Evolutionary conservation across 2,888 invertebrate species (phyloP).

Genomic region (Emmelina monodactyla): DNA sequence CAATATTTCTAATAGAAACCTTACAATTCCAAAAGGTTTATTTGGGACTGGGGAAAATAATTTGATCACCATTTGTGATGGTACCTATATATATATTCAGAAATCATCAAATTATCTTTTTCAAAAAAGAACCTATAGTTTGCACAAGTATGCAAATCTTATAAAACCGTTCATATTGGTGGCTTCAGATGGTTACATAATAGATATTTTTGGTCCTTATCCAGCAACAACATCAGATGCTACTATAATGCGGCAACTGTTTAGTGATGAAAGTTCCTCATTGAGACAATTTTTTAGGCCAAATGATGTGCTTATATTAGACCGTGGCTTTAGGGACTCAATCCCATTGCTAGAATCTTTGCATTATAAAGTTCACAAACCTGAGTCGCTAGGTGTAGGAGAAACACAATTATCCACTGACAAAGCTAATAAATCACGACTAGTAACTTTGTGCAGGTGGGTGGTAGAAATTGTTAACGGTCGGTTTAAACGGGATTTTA

Average conservation of each 20-base stretch:
- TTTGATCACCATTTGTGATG: conserved; percentile 10
- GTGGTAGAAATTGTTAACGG: conserved; percentile 5
- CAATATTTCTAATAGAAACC: too few species aligned
- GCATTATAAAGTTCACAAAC: conserved; percentile 1
- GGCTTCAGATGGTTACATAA: conserved; percentile 10
- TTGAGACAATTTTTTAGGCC: neutral
- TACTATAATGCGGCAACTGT: conserved; percentile 5
- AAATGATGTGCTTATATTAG: conserved; percentile 7
- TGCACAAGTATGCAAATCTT: conserved; percentile 13
- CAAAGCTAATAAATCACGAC: conserved; percentile 1
- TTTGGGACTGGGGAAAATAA: neutral
- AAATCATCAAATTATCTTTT: conserved; percentile 12
- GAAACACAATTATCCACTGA: conserved; percentile 3
- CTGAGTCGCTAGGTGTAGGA: neutral
- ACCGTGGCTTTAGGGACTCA: conserved; percentile 5
- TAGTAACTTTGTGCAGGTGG: conserved; percentile 10
- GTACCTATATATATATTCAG: conserved; percentile 9
- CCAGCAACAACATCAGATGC: conserved; percentile 11
- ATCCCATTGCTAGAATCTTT: conserved; percentile 2
- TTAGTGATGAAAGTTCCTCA: neutral
- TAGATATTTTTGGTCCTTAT: conserved; percentile 10
- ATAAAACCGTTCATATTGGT: conserved; percentile 14
- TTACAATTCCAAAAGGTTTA: conserved; percentile 1
- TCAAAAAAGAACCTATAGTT: conserved; percentile 11
- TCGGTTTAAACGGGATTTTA: conserved; percentile 6